Evolutionary conservation across 2,113 vertebrate genomes (phyloP).

Genomic region (Halichoerus grypus): DNA sequence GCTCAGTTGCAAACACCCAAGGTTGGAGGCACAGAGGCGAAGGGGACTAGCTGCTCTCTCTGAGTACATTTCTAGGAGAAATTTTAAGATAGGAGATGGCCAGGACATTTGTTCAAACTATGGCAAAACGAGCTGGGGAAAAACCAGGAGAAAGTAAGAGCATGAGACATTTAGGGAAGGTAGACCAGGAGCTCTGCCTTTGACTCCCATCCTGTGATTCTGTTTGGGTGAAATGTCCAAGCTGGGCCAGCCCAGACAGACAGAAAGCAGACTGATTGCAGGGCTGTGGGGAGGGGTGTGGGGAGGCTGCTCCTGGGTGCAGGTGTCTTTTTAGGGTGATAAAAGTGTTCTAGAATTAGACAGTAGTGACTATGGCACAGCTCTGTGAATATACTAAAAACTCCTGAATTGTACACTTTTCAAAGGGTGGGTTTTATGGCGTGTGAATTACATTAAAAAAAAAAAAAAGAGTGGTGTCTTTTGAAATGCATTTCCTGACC

Average conservation of each 20-base stretch:
- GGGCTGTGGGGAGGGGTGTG: accelerated
- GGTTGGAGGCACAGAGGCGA: background rate
- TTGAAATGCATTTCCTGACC: background rate
- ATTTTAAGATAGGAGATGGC: background rate
- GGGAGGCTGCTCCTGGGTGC: background rate
- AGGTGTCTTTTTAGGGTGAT: background rate
- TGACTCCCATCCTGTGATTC: too few species aligned
- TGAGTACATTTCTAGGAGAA: background rate
- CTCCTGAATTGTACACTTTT: background rate
- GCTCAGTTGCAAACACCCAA: background rate
- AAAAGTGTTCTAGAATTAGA: background rate
- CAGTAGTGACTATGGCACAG: background rate
- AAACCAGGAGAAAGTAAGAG: background rate
- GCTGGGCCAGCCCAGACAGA: background rate
- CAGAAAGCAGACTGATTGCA: background rate
- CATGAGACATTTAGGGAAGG: background rate
- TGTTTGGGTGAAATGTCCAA: background rate
- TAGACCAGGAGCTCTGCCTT: background rate
- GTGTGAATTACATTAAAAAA: background rate
- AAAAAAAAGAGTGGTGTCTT: background rate
- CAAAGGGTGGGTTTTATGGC: background rate
- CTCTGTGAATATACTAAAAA: background rate
- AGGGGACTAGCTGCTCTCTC: background rate
- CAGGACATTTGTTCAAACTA: background rate
- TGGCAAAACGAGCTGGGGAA: background rate